phyloP scores from a whole-genome alignment of 2,113 vertebrate genomes.

The Phycodurus eques region DNA sequence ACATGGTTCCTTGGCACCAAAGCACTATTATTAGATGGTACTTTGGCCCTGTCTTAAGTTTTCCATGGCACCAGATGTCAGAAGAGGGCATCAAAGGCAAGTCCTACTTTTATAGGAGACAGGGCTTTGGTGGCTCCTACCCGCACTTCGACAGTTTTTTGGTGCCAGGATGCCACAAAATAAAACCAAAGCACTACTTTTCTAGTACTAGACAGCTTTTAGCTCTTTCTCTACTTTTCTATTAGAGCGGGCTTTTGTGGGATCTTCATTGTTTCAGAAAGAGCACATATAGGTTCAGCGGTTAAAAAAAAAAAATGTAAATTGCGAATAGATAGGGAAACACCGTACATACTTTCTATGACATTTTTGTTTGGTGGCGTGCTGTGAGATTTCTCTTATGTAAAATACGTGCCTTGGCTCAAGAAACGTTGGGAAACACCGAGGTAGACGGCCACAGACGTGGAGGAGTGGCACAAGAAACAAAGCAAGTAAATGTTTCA shows the following conservation, averaged over 20 bases:
- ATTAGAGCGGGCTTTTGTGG: neutral
- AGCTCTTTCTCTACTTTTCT: too few species aligned
- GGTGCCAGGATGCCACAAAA: neutral
- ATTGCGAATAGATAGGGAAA: too few species aligned
- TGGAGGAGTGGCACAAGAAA: neutral
- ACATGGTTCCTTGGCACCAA: too few species aligned
- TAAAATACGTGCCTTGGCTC: neutral
- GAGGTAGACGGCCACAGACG: constrained; percentile 7
- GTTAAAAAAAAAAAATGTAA: neutral
- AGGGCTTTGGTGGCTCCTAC: neutral
- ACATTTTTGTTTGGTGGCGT: neutral
- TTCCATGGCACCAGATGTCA: neutral
- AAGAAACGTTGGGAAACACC: neutral
- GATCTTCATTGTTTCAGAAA: neutral
- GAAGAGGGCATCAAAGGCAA: neutral
- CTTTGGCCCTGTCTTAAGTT: too few species aligned
- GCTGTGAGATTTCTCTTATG: neutral
- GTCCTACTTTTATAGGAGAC: neutral
- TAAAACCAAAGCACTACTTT: neutral
- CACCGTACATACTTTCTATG: neutral
- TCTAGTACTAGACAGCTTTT: neutral
- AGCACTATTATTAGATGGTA: too few species aligned
- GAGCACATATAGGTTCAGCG: neutral
- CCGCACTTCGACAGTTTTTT: neutral
- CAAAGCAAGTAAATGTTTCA: constrained; percentile 60